Evolutionary conservation across 2,888 invertebrate genomes (phyloP), one percentile per base, ranked within the genome.

Genomic region (Luperina testacea): DNA sequence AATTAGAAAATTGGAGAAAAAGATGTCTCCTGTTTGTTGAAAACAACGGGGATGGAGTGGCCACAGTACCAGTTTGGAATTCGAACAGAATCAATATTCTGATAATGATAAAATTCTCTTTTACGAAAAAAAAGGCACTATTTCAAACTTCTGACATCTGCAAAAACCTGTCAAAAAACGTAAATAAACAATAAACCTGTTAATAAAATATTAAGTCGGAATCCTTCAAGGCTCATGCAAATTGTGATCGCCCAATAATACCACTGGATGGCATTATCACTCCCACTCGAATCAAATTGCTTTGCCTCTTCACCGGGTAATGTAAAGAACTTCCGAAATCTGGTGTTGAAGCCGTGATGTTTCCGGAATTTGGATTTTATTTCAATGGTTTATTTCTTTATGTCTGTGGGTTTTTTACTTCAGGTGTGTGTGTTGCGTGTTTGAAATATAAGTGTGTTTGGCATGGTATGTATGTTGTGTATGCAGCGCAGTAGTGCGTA

Each of bases 241-340:
- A 88, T 89, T 75, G 80, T 83, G 84, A 82, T 88, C 80, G 72
- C 51, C 73, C 78, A 77, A 84, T 78, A 82, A 83, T 80, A 80
- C 61, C 82, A 73, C 87, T 88, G 65, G 67, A 67, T 42, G 68
- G 80, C 61, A 88, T 89, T 88, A 85, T 89, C 76, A 69, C 48
- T 32, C 57, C 75, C 82, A 78, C 90, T 90, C 72, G 72, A 89
- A 70, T 84, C 83, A 90, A 91, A 91, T 91, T 90, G 91, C 90
- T 89, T 86, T 75, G 81, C 79, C 86, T 78, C 89, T 88, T 87
- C 83, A 84, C 68, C 77, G 67, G 78, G 83, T 77, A 82, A 70
- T 80, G 81, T 77, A 78, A 87, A 87, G 84, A 89, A 84, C 80
- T 82, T 72, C 84, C 75, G 65, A 80, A 85, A 82, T 86, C 86